Conservation (phyloP, 2,888 invertebrate species). For the Drosophila ezoana region DNA sequence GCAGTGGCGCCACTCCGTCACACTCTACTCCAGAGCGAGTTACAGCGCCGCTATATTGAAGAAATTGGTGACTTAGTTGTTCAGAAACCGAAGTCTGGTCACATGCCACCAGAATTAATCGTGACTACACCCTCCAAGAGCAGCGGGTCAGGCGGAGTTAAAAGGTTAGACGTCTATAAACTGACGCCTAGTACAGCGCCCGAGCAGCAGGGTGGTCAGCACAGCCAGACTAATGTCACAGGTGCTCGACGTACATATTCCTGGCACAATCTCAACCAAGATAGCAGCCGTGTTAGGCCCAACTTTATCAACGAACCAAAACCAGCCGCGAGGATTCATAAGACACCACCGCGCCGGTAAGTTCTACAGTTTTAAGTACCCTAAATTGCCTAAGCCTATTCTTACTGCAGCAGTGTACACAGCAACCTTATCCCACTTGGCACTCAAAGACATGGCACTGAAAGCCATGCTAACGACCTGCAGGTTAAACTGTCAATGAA, state of each 20-base stretch:
- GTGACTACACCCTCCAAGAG: slow-evolving; percentile 84
- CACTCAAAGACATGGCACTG: slow-evolving; percentile 44
- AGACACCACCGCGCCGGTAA: slow-evolving; percentile 56
- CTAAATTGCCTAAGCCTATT: not conserved
- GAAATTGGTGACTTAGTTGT: slow-evolving; percentile 76
- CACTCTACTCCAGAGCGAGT: slow-evolving; percentile 82
- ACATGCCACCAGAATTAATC: slow-evolving; percentile 85
- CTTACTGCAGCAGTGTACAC: slow-evolving; percentile 41
- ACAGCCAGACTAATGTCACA: slow-evolving; percentile 1
- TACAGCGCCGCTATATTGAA: slow-evolving; percentile 82
- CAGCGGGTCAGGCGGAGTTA: slow-evolving; percentile 17
- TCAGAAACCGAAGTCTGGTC: slow-evolving; percentile 55
- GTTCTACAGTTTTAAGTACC: not conserved
- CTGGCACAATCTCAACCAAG: slow-evolving; percentile 83
- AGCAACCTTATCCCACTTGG: slow-evolving; percentile 55
- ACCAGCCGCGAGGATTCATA: slow-evolving; percentile 45
- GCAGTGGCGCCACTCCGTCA: slow-evolving; percentile 77
- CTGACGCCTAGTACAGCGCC: slow-evolving; percentile 65
- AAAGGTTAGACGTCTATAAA: slow-evolving; percentile 67
- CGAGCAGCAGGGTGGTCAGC: slow-evolving; percentile 35
- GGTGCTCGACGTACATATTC: slow-evolving; percentile 80
- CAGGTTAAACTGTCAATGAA: slow-evolving; percentile 90
- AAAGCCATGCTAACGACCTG: slow-evolving; percentile 74
- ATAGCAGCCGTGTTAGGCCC: slow-evolving; percentile 23
- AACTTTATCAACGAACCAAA: slow-evolving; percentile 41